Base-by-base conservation (phyloP, 2,888 invertebrate genomes). In the Plebejus argus region DNA sequence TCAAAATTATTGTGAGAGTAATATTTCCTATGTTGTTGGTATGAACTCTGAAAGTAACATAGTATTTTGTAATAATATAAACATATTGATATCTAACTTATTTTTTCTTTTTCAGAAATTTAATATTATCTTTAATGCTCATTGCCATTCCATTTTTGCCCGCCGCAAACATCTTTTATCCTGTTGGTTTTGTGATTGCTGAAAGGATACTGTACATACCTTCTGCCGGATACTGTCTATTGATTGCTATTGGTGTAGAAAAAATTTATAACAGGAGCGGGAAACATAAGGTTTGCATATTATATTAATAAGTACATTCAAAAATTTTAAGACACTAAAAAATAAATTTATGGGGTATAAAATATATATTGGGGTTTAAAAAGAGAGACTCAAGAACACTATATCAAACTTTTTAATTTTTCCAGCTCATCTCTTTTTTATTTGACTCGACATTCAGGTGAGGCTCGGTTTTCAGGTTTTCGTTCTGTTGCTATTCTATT, bases 181-280 rank as follows among this genome's bases (percentile, higher is more conserved):
- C 96, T 79, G 98, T 98, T 53, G 98, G 98, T 0, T 98, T 98
- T 94, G 98, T 98, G 1, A 94, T 98, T 70, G 98, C 98, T 49
- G 98, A 98, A 90, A 95, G 98, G 84, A 96, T 97, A 77, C 91
- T 98, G 49, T 97, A 98, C 87, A 93, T 98, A 81, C 96, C 98
- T 7, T 97, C 97, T 76, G 95, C 96, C 77, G 98, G 98, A 23
- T 97, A 96, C 89, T 97, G 97, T 86, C 88, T 98, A 70, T 88
- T 98, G 66, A 85, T 98, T 61, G 93, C 94, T 18, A 86, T 96
- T 77, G 97, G 97, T 35, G 88, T 96, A 3, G 83, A 85, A 49
- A 91, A 89, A 83, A 80, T 91, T 15, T 75, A 84, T 56, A 78
- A 71, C 77, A 45, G 82, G 79, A 78, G 81, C 77, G 80, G 82